These are phyloP conservation scores for Junonia oenone DNA, from an alignment of 2,888 invertebrate species.

Conservation along the genomic window DNA sequence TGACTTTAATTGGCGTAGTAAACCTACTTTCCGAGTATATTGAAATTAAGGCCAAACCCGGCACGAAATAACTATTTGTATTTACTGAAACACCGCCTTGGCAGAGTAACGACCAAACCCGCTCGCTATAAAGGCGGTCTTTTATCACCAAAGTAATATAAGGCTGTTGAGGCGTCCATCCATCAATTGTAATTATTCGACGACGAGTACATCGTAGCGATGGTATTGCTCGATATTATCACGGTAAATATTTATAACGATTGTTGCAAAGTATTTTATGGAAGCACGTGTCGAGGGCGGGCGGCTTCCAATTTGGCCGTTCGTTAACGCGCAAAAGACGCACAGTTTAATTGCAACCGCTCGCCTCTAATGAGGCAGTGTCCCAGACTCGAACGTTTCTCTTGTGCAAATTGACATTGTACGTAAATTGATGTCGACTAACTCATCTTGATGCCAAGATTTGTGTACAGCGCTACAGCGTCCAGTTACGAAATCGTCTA, in stretches of 20 bases:
- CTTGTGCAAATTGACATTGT: conserved; percentile 72
- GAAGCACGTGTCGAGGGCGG: conserved; percentile 62
- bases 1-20: conserved; percentile 25
- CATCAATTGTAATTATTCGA: conserved; percentile 25
- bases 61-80: conserved; percentile 29
- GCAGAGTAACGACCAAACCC: conserved; percentile 24
- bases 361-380: conserved; percentile 72
- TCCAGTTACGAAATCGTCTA: conserved; percentile 10
- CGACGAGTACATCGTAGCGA: conserved; percentile 3
- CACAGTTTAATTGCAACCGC: conserved; percentile 74
- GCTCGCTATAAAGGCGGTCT: conserved; percentile 23
- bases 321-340: conserved; percentile 77
- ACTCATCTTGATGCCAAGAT: conserved; percentile 45
- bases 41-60: conserved; percentile 24
- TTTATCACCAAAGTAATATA: conserved; percentile 24
- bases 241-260: conserved; percentile 44
- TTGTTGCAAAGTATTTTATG: conserved; percentile 53
- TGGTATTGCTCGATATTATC: conserved; percentile 28
- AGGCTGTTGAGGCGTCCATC: conserved; percentile 17
- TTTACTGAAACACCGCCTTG: conserved; percentile 27
- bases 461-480: conserved; percentile 32
- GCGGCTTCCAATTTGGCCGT: conserved; percentile 68
- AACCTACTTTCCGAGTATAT: conserved; percentile 23
- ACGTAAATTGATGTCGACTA: conserved; percentile 66
- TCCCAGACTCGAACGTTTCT: conserved; percentile 55